phyloP scores from a whole-genome alignment of 2,113 vertebrate genomes.

The Percina caprodes region DNA sequence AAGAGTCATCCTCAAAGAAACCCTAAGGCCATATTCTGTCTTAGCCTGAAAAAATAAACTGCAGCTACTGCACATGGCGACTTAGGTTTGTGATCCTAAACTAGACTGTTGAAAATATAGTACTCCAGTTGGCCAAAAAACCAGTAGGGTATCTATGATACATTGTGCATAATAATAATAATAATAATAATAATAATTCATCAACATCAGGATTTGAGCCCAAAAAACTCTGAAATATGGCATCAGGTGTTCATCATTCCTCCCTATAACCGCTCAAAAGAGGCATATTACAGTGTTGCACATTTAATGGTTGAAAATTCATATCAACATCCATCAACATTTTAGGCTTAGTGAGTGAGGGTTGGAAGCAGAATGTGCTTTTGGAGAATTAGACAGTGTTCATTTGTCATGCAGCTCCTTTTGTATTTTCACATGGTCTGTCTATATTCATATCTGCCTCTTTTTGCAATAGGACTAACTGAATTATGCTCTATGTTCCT shows the following conservation, averaged over 20 bases:
- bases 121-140: conserved; percentile 30
- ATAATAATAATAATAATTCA: not conserved
- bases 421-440: conserved; percentile 47
- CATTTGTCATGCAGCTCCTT: conserved; percentile 53
- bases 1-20: conserved; percentile 76
- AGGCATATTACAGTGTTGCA: conserved; percentile 34
- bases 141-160: not conserved
- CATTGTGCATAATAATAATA: conserved; percentile 27
- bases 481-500: conserved; percentile 61
- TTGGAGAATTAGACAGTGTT: conserved; percentile 50
- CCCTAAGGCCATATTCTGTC: conserved; percentile 34
- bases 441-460: conserved; percentile 64
- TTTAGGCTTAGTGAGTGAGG: conserved; percentile 29
- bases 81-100: conserved; percentile 14
- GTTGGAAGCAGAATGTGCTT: conserved; percentile 41
- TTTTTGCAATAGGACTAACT: conserved; percentile 57
- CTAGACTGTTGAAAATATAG: conserved; percentile 30
- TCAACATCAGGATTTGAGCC: conserved; percentile 31
- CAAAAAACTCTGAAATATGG: conserved; percentile 26
- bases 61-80: conserved; percentile 1
- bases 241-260: conserved; percentile 33
- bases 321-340: conserved; percentile 20
- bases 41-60: conserved; percentile 31
- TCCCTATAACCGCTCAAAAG: conserved; percentile 33
- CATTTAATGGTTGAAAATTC: conserved; percentile 41